Conservation (phyloP, 2,888 invertebrate genomes). For the Tinea semifulvella region DNA sequence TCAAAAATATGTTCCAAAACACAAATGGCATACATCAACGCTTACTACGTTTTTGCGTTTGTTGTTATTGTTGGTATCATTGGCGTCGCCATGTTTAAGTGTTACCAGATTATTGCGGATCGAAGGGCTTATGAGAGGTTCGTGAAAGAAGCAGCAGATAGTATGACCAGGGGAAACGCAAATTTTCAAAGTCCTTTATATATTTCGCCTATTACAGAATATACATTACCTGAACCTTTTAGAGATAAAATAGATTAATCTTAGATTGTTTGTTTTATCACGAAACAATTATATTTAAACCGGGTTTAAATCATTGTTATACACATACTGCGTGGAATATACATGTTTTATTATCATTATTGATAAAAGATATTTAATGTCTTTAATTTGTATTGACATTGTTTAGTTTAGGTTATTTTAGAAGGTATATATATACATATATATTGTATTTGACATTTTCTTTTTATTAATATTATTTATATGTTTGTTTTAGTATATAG, state of each 20-base stretch:
- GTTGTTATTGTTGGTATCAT: constrained; percentile 49
- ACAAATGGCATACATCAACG: constrained; percentile 24
- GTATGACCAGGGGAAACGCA: constrained; percentile 46
- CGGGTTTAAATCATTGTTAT: too few relatives aligned
- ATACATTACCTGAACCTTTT: constrained; percentile 60
- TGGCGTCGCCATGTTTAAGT: constrained; percentile 44
- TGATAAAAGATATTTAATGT: too few relatives aligned
- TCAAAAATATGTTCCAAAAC: constrained; percentile 21
- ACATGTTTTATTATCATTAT: too few relatives aligned
- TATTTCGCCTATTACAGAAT: constrained; percentile 66
- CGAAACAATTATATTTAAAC: too few relatives aligned
- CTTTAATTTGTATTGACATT: too few relatives aligned
- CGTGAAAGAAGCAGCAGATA: constrained; percentile 46
- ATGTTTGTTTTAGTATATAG: too few relatives aligned
- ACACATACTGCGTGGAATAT: too few relatives aligned
- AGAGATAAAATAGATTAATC: constrained; percentile 49
- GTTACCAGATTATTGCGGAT: constrained; percentile 53
- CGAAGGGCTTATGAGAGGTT: constrained; percentile 64
- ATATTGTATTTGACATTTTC: too few relatives aligned
- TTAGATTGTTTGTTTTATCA: too few relatives aligned
- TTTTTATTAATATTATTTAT: too few relatives aligned
- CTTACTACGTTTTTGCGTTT: constrained; percentile 48
- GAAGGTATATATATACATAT: too few relatives aligned
- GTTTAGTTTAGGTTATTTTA: too few relatives aligned
- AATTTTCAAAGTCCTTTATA: constrained; percentile 67